Evolutionary conservation across 2,888 invertebrate species (phyloP), one percentile per base, ranked within the genome.

Genomic region (Hylaea fasciaria): DNA sequence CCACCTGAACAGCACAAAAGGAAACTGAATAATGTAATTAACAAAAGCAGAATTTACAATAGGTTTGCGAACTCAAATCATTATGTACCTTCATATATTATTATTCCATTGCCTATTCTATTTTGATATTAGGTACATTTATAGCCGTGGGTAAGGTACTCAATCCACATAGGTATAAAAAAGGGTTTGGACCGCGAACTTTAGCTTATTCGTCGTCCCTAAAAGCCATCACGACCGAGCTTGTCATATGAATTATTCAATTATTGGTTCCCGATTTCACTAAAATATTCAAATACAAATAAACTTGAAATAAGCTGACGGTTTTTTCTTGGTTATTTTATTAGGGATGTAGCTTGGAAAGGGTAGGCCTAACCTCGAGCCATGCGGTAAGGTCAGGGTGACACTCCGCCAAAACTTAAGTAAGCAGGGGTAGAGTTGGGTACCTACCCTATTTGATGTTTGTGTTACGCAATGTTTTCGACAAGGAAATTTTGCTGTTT

Each of bases 21-120:
- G 40, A 47, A 47, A 46, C 61, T 51, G 16, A 50, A 44, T 56
- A 51, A 60, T 57, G 54, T 57, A 59, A 65, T 59, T 62, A 60
- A 50, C 45, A 12, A 54, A 57, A 59, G 62, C 32, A 55, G 57
- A 64, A 62, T 62, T 49, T 60, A 60, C 39, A n/a, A n/a, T n/a
- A n/a, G n/a, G n/a, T n/a, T n/a, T n/a, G n/a, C n/a, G n/a, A n/a
- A n/a, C n/a, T n/a, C n/a, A n/a, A n/a, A n/a, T n/a, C n/a, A n/a
- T n/a, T n/a, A n/a, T n/a, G n/a, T n/a, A n/a, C n/a, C n/a, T n/a
- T n/a, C n/a, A n/a, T n/a, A n/a, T n/a, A n/a, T n/a, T n/a, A n/a
- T n/a, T n/a, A n/a, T n/a, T n/a, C n/a, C n/a, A n/a, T n/a, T n/a
- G n/a, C n/a, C n/a, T n/a, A n/a, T n/a, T n/a, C n/a, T n/a, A n/a